Base-by-base conservation (phyloP, 2,797 vertebrate species). In the Hippopotamyrus pictus region DNA sequence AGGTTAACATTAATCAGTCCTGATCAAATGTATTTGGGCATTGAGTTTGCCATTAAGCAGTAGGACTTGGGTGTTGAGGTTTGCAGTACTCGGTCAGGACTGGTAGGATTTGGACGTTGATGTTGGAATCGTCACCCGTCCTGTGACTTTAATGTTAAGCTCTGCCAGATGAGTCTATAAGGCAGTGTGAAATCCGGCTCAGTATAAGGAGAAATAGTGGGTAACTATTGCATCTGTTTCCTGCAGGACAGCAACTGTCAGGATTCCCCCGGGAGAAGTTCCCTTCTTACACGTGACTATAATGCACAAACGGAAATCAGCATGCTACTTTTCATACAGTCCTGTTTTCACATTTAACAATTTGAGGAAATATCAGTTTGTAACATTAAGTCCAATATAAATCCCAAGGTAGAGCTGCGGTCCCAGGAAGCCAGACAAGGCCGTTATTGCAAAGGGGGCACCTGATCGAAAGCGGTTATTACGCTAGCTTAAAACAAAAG, bases 381-480 rank as follows among this genome's bases (percentile, higher is more conserved):
- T 22, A 82, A 1, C 37, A 46, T 46, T 46, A 82, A 82, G 19
- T 46, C 41, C 3, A n/a, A 44, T 82, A 44, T 82, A 22, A 82
- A 82, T 22, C 37, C 76, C 76, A n/a, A 9, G 76, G 19, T 8
- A 82, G 41, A 8, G 8, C 17, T 6, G 3, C 9, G 19, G 8
- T 82, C 76, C 19, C 37, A 33, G 41, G 76, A 82, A 46, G 41
- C 44, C 19, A 11, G 76, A 50, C 44, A 22, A 51, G 22, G 48
- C 41, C 41, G 29, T 48, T n/a, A 9, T 17, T 25, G 4, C 59
- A 9, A 12, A 7, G 41, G 44, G 17, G 19, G 87, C 33, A 22
- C 86, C 59, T 48, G 87, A 50, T 88, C 59, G 86, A 65, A 87
- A 87, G 59, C 33, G 3, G 86, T 88, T 48, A 87, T 69, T 65